Conservation (phyloP, 2,113 vertebrate species). For the Cygnus atratus region DNA sequence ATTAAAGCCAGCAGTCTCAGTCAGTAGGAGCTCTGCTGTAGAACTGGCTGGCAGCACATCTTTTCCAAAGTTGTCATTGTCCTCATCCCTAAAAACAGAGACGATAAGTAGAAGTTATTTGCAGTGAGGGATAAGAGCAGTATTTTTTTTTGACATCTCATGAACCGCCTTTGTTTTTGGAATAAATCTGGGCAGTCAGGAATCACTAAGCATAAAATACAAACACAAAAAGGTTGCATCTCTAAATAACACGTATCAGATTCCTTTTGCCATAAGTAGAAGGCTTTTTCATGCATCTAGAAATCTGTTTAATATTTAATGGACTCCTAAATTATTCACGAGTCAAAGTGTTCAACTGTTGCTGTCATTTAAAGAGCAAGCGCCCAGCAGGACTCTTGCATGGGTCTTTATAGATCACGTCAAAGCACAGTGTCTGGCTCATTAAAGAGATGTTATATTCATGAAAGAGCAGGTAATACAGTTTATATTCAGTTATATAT, state of each 20-base stretch:
- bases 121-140: not conserved
- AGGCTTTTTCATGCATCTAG: conserved; percentile 15
- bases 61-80: conserved; percentile 5
- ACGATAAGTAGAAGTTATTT: not conserved
- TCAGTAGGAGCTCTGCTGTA: not conserved
- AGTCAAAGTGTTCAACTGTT: conserved; percentile 59
- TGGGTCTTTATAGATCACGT: not conserved
- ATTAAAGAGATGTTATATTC: not conserved
- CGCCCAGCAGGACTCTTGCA: conserved; percentile 17
- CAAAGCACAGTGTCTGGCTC: conserved; percentile 17
- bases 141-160: not conserved
- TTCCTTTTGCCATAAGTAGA: conserved; percentile 27
- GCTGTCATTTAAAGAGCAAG: conserved; percentile 67
- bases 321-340: conserved; percentile 72
- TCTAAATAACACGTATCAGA: conserved; percentile 31
- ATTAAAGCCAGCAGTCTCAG: not conserved
- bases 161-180: not conserved
- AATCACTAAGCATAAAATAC: not conserved
- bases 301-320: conserved; percentile 75
- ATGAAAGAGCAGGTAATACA: too few species aligned
- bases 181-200: not conserved
- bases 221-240: conserved; percentile 1
- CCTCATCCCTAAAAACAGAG: not conserved
- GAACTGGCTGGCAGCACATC: not conserved
- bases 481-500: too few species aligned